Evolutionary conservation across 2,888 invertebrate species (phyloP), one percentile per base, ranked within the genome.

Genomic region (Pollenia griseotomentosa): DNA sequence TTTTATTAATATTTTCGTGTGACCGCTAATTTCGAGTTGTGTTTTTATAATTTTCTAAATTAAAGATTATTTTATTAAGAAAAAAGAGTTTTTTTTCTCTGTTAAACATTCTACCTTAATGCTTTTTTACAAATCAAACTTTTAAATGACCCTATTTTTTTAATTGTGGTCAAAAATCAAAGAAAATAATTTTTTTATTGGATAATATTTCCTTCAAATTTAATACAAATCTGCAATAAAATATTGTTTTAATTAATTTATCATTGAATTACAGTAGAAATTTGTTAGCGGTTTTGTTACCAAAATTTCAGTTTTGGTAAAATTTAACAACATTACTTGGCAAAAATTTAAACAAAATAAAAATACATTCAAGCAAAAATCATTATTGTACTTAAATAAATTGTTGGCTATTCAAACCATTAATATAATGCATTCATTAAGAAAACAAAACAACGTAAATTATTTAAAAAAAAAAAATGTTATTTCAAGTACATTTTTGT

Each of bases 401-500:
- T 78, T 59, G 57, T 23, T 16, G 57, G 44, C 57, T 66, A 66
- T 78, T 78, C 51, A 55, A 78, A 23, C 57, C 48, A 57, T 59
- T 73, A 78, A 71, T 59, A 74, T 65, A 83, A 73, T 73, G 65
- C 83, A 84, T 84, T 84, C 78, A 84, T 73, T 84, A 73, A 48
- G 44, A 11, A n/a, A 63, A 5, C 74, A 6, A 61, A n/a, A 51
- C 11, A 48, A 8, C 16, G 0, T 14, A 42, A 51, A 14, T 40
- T 7, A 8, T n/a, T 12, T 44, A 40, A 23, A 53, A 55, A 42
- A 46, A 79, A 81, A 78, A 86, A 73, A 23, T 23, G 23, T 74
- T 40, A 70, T 87, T 87, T 87, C 87, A 87, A 87, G 81, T 87
- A 84, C 78, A 87, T 79, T 78, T 33, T 84, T 71, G n/a, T 74